These are phyloP conservation scores for Dynastes hyllus DNA, from an alignment of 2,888 invertebrate genomes.

Conservation along the genomic window DNA sequence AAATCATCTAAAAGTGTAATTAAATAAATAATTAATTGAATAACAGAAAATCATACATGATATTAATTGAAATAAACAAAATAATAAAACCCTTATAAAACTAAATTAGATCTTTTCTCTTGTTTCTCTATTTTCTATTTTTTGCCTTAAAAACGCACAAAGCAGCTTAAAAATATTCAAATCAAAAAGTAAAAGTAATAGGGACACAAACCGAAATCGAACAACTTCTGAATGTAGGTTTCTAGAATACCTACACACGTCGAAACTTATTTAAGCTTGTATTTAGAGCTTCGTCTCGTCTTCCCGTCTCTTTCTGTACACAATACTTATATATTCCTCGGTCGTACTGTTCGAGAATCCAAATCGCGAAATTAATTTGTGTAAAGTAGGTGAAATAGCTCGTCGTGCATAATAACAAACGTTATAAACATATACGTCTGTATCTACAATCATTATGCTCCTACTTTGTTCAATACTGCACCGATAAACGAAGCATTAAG, in stretches of 20 bases:
- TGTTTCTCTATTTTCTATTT: too few species aligned
- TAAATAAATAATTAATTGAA: too few species aligned
- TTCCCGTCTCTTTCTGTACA: neutral
- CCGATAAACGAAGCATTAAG: too few species aligned
- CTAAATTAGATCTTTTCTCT: too few species aligned
- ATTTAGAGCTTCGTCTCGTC: slow-evolving; percentile 23
- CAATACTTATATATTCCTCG: slow-evolving; percentile 5
- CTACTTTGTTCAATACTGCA: too few species aligned
- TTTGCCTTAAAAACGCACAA: too few species aligned
- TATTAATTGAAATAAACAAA: too few species aligned
- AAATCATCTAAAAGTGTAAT: too few species aligned
- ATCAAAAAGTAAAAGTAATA: slow-evolving; percentile 19
- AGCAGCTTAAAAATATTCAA: neutral
- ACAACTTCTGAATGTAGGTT: slow-evolving; percentile 15
- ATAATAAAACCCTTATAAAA: too few species aligned
- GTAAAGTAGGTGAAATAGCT: slow-evolving; percentile 33
- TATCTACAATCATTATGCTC: neutral
- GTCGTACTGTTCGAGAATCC: slow-evolving; percentile 27
- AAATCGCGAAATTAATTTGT: slow-evolving; percentile 34
- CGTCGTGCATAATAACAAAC: slow-evolving; percentile 35
- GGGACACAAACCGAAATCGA: slow-evolving; percentile 6
- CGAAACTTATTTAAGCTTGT: slow-evolving; percentile 32
- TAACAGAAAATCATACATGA: too few species aligned
- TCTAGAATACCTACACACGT: slow-evolving; percentile 9
- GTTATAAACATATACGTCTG: slow-evolving; percentile 3